These are phyloP conservation scores for Scotopteryx bipunctaria DNA, from an alignment of 2,888 invertebrate species.

Conservation along the genomic window DNA sequence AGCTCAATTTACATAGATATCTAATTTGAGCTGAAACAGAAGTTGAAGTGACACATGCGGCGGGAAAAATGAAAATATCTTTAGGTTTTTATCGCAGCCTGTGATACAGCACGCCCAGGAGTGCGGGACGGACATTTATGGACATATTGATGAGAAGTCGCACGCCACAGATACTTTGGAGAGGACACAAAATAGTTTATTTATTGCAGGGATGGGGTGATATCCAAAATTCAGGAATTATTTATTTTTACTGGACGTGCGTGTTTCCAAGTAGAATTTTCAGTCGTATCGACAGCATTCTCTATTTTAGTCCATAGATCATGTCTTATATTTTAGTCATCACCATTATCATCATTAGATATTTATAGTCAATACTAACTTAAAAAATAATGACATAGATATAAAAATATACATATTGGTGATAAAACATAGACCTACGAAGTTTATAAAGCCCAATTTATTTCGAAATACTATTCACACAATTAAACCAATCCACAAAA, in stretches of 20 bases:
- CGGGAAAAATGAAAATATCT: conserved; percentile 50
- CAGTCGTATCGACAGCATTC: background rate
- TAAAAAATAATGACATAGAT: no score
- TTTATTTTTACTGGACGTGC: conserved; percentile 16
- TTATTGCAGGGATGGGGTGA: conserved; percentile 13
- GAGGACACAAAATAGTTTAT: conserved; percentile 22
- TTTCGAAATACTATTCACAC: conserved; percentile 4
- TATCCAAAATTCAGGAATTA: conserved; percentile 15
- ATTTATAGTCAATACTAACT: no score
- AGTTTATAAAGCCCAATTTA: background rate
- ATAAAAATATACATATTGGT: no score
- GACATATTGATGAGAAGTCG: conserved; percentile 34
- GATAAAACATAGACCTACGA: no score
- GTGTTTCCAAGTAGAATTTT: background rate
- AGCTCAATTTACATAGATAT: no score
- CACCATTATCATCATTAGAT: no score
- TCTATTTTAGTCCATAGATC: no score
- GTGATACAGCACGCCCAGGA: conserved; percentile 43
- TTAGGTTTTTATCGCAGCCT: conserved; percentile 50
- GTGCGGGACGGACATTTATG: conserved; percentile 46
- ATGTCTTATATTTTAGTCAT: no score
- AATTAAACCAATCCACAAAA: conserved; percentile 9
- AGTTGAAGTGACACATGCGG: conserved; percentile 29
- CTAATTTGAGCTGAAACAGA: no score
- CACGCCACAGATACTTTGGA: conserved; percentile 20